phyloP scores from a whole-genome alignment of 1,140 invertebrate genomes.

The Diplogasteroides magnus region DNA sequence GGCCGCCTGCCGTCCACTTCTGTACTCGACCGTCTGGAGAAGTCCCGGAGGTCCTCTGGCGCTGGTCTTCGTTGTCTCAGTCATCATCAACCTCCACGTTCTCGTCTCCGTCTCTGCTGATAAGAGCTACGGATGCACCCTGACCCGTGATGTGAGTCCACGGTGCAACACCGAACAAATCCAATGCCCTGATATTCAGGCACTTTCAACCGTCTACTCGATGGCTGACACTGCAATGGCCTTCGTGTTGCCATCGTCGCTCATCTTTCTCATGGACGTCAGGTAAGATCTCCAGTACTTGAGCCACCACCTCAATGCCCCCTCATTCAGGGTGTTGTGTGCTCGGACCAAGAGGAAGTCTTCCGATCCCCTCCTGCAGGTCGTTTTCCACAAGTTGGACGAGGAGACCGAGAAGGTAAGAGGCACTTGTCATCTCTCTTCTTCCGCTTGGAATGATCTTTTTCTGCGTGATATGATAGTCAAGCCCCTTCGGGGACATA shows the following conservation, averaged over 20 bases:
- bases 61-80: neutral
- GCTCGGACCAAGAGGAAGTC: neutral
- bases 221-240: constrained; percentile 13
- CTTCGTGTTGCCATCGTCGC: constrained; percentile 16
- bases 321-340: neutral
- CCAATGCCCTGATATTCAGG: neutral
- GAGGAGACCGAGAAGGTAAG: constrained; percentile 23
- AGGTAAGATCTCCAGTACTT: constrained; percentile 15
- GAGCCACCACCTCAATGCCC: neutral
- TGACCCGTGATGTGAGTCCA: neutral
- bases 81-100: constrained; percentile 17
- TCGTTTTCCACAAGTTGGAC: constrained; percentile 19
- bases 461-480: too few species aligned
- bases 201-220: constrained; percentile 11
- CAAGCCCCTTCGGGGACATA: too few species aligned
- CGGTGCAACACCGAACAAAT: neutral
- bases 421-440: too few species aligned
- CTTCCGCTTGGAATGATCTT: too few species aligned
- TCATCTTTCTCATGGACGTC: constrained; percentile 12
- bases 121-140: neutral
- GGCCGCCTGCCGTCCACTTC: constrained; percentile 13
- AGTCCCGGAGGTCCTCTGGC: neutral
- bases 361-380: constrained; percentile 21
- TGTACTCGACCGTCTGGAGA: constrained; percentile 7
- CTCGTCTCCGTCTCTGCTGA: constrained; percentile 9